phyloP scores from a whole-genome alignment of 2,113 vertebrate species.

The Rhineura floridana region DNA sequence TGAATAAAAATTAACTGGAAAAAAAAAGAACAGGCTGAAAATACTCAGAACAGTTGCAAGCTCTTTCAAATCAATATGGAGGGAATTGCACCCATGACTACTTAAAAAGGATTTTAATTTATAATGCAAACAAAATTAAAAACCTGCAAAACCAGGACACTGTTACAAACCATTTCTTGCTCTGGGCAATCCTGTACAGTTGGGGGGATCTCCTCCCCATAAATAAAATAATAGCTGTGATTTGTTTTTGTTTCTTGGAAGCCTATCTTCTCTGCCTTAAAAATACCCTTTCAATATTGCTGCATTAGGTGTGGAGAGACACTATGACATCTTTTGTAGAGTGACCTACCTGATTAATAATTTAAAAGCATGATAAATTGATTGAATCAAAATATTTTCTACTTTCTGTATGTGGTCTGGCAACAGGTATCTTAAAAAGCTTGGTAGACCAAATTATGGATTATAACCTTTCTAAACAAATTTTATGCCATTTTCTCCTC shows the following conservation, averaged over 20 bases:
- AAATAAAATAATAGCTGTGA: not conserved
- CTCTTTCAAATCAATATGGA: not conserved
- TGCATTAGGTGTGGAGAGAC: not conserved
- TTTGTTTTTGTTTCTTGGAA: not conserved
- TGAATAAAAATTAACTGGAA: too few species aligned
- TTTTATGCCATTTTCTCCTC: not conserved
- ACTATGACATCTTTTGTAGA: not conserved
- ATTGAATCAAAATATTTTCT: not conserved
- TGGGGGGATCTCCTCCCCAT: not conserved
- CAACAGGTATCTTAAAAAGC: not conserved
- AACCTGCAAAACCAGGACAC: not conserved
- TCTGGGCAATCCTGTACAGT: not conserved
- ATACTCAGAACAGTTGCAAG: not conserved
- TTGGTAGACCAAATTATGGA: not conserved
- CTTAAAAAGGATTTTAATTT: not conserved
- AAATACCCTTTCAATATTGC: not conserved
- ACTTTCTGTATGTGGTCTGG: not conserved
- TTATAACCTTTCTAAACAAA: slow-evolving; percentile 11
- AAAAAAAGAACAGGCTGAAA: not conserved
- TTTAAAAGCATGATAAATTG: not conserved
- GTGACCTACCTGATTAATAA: not conserved
- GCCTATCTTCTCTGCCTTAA: not conserved
- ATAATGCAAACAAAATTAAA: not conserved
- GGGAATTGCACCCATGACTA: not conserved
- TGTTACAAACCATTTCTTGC: not conserved